These are phyloP conservation scores for Nycticorax nycticorax DNA, from an alignment of 2,113 vertebrate species.

Conservation along the genomic window DNA sequence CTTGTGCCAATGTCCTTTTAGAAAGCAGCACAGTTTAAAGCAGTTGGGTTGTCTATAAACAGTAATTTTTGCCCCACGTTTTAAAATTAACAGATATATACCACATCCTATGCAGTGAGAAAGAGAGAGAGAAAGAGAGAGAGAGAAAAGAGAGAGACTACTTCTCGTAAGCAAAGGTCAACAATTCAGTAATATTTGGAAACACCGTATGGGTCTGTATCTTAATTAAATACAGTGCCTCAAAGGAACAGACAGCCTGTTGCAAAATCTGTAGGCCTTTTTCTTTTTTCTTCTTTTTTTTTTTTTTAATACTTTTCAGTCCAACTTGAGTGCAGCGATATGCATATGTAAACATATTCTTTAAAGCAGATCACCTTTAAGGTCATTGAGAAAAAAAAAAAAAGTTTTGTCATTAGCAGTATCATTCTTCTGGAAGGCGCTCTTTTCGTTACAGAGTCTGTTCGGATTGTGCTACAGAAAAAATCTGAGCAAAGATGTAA, in stretches of 20 bases:
- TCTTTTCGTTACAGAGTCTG: slow-evolving; percentile 73
- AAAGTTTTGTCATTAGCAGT: slow-evolving; percentile 77
- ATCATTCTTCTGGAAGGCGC: slow-evolving; percentile 78
- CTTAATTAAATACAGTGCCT: slow-evolving; percentile 76
- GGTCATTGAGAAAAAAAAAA: slow-evolving; percentile 82
- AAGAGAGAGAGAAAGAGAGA: slow-evolving; percentile 57
- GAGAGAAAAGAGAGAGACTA: slow-evolving; percentile 74
- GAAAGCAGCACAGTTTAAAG: slow-evolving; percentile 85
- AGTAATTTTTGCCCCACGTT: slow-evolving; percentile 80
- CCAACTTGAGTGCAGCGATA: slow-evolving; percentile 89
- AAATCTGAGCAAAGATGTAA: slow-evolving; percentile 82
- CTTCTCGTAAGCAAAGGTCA: slow-evolving; percentile 85
- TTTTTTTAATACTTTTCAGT: slow-evolving; percentile 75
- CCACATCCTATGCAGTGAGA: slow-evolving; percentile 86
- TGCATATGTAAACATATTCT: slow-evolving; percentile 98
- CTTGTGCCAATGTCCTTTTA: slow-evolving; percentile 85
- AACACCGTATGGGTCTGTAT: slow-evolving; percentile 74
- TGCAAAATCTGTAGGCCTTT: slow-evolving; percentile 74
- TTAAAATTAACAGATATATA: slow-evolving; percentile 83
- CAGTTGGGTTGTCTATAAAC: slow-evolving; percentile 80
- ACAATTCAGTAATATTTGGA: slow-evolving; percentile 79
- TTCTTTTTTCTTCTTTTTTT: not conserved
- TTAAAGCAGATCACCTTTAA: slow-evolving; percentile 90
- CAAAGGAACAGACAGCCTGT: slow-evolving; percentile 75
- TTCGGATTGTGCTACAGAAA: slow-evolving; percentile 87